Evolutionary conservation across 2,888 invertebrate genomes (phyloP).

Genomic region (Synergus umbraculus): DNA sequence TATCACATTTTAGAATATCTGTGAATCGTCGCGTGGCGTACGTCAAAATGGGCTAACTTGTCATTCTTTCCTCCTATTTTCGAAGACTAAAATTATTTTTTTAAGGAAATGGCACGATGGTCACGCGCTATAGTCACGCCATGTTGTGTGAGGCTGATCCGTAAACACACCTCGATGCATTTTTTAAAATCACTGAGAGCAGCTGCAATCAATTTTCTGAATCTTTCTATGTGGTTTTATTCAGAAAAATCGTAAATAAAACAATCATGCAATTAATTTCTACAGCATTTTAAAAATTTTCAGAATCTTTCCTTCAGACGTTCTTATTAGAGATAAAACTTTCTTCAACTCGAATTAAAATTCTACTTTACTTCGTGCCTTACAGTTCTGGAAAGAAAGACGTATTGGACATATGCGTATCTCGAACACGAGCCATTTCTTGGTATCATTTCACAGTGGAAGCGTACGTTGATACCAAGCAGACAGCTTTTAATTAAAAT

Average conservation of each 20-base stretch:
- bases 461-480: conserved; percentile 49
- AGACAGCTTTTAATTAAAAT: conserved; percentile 66
- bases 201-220: conserved; percentile 56
- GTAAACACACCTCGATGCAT: conserved; percentile 55
- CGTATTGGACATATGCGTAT: conserved; percentile 39
- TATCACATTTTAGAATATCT: neutral
- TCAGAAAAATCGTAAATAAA: too few species aligned
- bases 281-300: too few species aligned
- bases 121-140: conserved; percentile 71
- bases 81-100: conserved; percentile 49
- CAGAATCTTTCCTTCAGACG: neutral
- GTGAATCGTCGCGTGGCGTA: conserved; percentile 65
- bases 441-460: conserved; percentile 43
- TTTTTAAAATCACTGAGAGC: conserved; percentile 68
- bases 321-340: neutral
- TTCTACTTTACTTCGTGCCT: conserved; percentile 39
- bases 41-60: conserved; percentile 50
- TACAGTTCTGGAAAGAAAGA: conserved; percentile 30
- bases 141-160: conserved; percentile 55
- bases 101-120: conserved; percentile 56
- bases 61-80: conserved; percentile 12
- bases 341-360: neutral
- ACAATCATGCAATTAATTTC: too few species aligned
- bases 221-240: neutral
- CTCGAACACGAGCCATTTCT: conserved; percentile 47